A percentile compares a stretch with the other conserved stretches of the same genome.
These are phyloP conservation scores for Pandemis corylana DNA, from an alignment of 2,888 invertebrate species.

Conservation along the genomic window DNA sequence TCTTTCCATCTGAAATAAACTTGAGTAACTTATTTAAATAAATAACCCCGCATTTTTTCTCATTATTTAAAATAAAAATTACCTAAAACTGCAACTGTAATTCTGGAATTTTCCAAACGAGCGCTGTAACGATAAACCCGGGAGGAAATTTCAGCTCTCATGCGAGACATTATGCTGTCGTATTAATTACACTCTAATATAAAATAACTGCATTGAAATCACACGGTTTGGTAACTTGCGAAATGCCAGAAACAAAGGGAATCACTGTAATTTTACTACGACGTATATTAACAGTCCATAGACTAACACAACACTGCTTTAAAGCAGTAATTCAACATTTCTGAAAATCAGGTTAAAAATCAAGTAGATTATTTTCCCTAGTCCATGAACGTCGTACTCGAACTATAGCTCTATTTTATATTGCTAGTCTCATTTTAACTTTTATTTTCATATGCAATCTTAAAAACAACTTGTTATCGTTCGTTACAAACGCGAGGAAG, in stretches of 20 bases:
- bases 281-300: neutral
- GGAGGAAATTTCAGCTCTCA: neutral
- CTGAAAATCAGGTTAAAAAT: too few species aligned
- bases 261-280: neutral
- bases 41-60: neutral
- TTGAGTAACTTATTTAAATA: neutral
- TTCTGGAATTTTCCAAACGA: neutral
- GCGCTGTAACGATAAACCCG: neutral
- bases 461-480: too few species aligned
- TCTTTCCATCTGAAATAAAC: too few species aligned
- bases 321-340: too few species aligned
- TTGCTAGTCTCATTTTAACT: too few species aligned
- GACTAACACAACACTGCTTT: too few species aligned
- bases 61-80: constrained; percentile 10
- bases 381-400: too few species aligned
- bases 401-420: too few species aligned
- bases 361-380: too few species aligned
- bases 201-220: neutral
- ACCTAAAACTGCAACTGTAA: neutral
- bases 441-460: too few species aligned
- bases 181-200: constrained; percentile 1
- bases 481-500: too few species aligned
- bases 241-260: neutral
- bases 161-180: constrained; percentile 4
- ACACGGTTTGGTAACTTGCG: neutral